Evolutionary conservation across 2,888 invertebrate genomes (phyloP).

Genomic region (Amphimallon solstitiale): DNA sequence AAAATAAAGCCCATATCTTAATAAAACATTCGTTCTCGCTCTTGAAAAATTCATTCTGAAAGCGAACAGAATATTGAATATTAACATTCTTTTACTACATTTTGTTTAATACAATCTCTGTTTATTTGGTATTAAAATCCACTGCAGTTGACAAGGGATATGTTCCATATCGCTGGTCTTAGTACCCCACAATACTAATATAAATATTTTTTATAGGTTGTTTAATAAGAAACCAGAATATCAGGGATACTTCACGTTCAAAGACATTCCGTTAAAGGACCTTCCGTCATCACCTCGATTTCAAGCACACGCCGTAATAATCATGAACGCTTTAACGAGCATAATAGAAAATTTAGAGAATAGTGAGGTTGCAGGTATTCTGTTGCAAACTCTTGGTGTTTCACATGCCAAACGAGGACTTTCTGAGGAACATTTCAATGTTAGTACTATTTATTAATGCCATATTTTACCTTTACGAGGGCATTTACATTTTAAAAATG

Average conservation of each 20-base stretch:
- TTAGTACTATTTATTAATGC: constrained; percentile 33
- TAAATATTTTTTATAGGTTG: constrained; percentile 58
- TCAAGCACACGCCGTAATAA: constrained; percentile 65
- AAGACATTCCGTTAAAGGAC: constrained; percentile 61
- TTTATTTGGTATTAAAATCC: too few species aligned
- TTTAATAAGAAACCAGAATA: constrained; percentile 65
- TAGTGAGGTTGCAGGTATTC: constrained; percentile 62
- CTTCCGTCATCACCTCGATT: constrained; percentile 64
- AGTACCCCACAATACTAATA: too few species aligned
- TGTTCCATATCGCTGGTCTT: too few species aligned
- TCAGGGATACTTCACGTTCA: constrained; percentile 64
- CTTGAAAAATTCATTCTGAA: too few species aligned
- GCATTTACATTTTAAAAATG: too few species aligned
- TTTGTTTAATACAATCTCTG: too few species aligned
- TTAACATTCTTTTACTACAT: too few species aligned
- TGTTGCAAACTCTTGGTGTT: constrained; percentile 64
- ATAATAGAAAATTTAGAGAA: constrained; percentile 66
- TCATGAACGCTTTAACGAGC: constrained; percentile 64
- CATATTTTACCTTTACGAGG: too few species aligned
- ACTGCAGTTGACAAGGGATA: too few species aligned
- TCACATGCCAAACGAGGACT: constrained; percentile 55
- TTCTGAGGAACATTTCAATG: constrained; percentile 42
- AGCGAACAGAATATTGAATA: too few species aligned
- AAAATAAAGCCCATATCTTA: too few species aligned
- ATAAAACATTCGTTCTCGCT: too few species aligned